phyloP scores from a whole-genome alignment of 1,140 invertebrate species.

The Zaprionus ghesquierei region DNA sequence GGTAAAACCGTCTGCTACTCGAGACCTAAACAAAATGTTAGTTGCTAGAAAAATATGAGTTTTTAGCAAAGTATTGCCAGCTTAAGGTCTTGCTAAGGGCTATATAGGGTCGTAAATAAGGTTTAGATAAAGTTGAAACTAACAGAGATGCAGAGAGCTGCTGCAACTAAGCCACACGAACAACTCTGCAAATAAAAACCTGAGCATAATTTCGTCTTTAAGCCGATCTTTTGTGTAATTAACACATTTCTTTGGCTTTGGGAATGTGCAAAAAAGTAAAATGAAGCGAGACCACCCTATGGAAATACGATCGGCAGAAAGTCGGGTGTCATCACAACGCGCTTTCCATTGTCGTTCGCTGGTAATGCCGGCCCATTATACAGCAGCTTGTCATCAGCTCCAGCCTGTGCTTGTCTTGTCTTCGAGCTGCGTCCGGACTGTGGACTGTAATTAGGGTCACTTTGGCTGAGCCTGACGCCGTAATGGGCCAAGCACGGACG shows the following conservation, averaged over 20 bases:
- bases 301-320: slow-evolving; percentile 18
- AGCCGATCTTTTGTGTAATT: background rate
- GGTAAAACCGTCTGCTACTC: no score
- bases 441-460: slow-evolving; percentile 69
- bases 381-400: slow-evolving; percentile 29
- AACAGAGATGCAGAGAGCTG: background rate
- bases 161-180: no score
- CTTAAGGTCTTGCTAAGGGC: no score
- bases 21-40: no score
- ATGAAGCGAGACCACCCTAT: background rate
- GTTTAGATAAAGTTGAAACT: background rate
- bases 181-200: background rate
- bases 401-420: background rate
- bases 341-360: slow-evolving; percentile 40
- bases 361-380: slow-evolving; percentile 39
- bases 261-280: background rate
- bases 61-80: no score
- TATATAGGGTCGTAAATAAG: no score
- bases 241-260: background rate
- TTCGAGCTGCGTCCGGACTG: background rate
- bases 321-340: slow-evolving; percentile 35
- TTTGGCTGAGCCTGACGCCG: slow-evolving; percentile 33
- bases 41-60: no score
- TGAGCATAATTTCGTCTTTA: background rate
- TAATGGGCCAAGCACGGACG: background rate